phyloP scores from a whole-genome alignment of 64 coral and sea anemone species.

The Dendronephthya gigantea region DNA sequence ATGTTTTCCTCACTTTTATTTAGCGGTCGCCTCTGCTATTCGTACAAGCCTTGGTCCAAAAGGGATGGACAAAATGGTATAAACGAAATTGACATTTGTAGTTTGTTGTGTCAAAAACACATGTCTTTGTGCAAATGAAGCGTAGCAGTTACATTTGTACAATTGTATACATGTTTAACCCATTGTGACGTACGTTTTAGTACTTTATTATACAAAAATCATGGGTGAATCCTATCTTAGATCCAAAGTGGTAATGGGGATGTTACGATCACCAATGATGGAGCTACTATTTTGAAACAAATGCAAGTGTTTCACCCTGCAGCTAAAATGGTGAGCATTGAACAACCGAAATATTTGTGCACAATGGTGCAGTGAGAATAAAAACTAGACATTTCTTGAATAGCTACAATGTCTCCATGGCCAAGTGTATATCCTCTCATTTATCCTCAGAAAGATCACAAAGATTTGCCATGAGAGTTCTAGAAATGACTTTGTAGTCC shows the following conservation, averaged over 20 bases:
- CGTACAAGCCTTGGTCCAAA: conserved; percentile 96
- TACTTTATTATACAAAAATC: no score
- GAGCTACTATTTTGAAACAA: conserved; percentile 90
- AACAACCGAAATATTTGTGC: not conserved
- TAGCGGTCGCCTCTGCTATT: conserved; percentile 86
- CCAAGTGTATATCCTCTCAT: no score
- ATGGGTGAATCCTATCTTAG: no score
- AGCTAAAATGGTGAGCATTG: conserved; percentile 75
- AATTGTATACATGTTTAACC: no score
- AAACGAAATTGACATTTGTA: not conserved
- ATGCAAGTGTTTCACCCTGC: conserved; percentile 98
- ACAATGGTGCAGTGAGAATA: no score
- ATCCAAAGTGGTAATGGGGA: conserved; percentile 95
- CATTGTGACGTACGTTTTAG: no score
- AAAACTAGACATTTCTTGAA: no score
- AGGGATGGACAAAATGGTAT: conserved; percentile 99
- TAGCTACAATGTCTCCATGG: no score
- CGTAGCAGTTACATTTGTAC: no score
- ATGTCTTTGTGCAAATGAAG: conserved; percentile 17
- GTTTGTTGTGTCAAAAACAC: conserved; percentile 28
- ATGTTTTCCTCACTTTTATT: not conserved
- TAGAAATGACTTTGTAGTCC: no score
- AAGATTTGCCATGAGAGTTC: no score
- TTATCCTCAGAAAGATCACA: no score
- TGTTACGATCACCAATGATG: conserved; percentile 98